Base-by-base conservation (phyloP, 2,113 vertebrate species). In the Agelaius tricolor region DNA sequence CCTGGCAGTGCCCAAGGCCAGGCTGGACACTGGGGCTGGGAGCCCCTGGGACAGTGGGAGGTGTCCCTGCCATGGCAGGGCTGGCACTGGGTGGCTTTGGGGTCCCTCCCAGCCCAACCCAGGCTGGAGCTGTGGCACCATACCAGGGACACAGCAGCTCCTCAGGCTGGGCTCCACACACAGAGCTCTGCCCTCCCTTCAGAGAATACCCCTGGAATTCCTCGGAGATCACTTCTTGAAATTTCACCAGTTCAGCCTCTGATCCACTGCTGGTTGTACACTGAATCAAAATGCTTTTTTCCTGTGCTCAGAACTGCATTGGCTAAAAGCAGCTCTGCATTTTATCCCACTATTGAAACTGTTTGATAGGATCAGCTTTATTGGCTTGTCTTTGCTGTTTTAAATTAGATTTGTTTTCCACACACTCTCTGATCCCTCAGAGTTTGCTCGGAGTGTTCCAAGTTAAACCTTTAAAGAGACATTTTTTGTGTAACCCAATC, bases 391-490 rank as follows among this genome's bases (percentile, higher is more conserved):
- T 90, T 83, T 23, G 33, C 59, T 85, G 8, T 31, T 87, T 68
- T 44, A 75, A 76, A 79, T 57, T 37, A 79, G 31, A 73, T 79
- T 90, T 93, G 82, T 86, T 93, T 93, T 76, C 75, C 71, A 33
- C 10, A 23, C 27, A 30, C 43, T 58, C 69, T 35, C 62, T 54
- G 62, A 47, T 75, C 52, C 69, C 59, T 33, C 31, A 2, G 58
- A 68, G 52, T 71, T 84, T 71, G 30, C 51, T 77, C 30, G 3
- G 62, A 51, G 55, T 12, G 26, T 7, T 49, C 67, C 6, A 69
- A 68, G 31, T 46, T 67, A 74, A 80, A 51, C 19, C 30, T 81
- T 74, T 74, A 66, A 74, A 58, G 37, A 73, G 30, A 51, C 8
- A 19, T 55, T 54, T 55, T 58, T 51, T 10, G 15, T 35, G 11